Conservation (phyloP, 2,113 vertebrate species). For the Colossoma macropomum region DNA sequence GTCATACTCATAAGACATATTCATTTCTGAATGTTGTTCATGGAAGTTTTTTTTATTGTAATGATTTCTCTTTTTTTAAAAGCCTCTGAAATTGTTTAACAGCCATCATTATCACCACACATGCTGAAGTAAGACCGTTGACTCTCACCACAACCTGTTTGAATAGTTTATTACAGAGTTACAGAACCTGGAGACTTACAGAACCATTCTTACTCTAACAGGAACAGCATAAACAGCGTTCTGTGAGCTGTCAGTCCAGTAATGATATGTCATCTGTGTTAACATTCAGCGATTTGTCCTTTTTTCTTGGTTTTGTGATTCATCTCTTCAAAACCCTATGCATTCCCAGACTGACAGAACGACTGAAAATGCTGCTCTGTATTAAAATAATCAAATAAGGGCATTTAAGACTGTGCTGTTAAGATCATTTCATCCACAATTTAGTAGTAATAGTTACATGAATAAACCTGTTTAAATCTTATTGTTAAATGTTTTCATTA, state of each 20-base stretch:
- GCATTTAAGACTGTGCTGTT: background rate
- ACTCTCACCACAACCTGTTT: background rate
- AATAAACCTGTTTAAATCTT: background rate
- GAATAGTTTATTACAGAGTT: background rate
- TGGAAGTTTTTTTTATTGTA: no score
- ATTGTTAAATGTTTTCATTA: background rate
- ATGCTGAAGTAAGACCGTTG: background rate
- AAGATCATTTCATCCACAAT: background rate
- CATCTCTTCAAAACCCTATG: background rate
- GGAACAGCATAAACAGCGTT: background rate
- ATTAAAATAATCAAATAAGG: slow-evolving; percentile 38
- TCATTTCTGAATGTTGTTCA: background rate
- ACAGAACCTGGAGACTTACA: background rate
- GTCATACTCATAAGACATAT: background rate
- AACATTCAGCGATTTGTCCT: background rate
- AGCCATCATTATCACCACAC: background rate
- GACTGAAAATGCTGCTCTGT: slow-evolving; percentile 64
- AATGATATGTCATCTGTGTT: background rate
- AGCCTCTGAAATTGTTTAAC: background rate
- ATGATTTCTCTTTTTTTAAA: background rate
- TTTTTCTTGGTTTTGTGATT: background rate
- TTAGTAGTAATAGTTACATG: background rate
- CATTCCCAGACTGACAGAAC: slow-evolving; percentile 34
- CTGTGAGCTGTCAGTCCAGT: background rate
- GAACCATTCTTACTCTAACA: background rate